These are phyloP conservation scores for Danaus plexippus DNA, from an alignment of 1,140 invertebrate species.

Conservation along the genomic window DNA sequence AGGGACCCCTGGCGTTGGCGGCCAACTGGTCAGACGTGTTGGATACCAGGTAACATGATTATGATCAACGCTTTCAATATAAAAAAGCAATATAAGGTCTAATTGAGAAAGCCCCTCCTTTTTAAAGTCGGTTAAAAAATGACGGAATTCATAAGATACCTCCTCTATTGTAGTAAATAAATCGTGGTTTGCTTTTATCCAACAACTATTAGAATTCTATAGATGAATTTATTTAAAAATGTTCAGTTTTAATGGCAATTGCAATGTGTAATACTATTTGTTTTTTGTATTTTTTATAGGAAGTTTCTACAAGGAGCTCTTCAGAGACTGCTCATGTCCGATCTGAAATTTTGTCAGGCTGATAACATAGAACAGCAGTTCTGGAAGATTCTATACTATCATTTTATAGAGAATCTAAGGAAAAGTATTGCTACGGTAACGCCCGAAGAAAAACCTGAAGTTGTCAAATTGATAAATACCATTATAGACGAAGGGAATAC, in stretches of 20 bases:
- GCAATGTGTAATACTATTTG: too few species aligned
- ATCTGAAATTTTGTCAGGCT: slow-evolving; percentile 89
- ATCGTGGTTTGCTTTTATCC: too few species aligned
- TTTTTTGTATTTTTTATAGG: slow-evolving; percentile 23
- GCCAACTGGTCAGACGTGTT: slow-evolving; percentile 48
- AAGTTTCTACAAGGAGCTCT: slow-evolving; percentile 79
- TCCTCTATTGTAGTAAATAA: too few species aligned
- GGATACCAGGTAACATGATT: slow-evolving; percentile 42
- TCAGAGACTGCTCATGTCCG: slow-evolving; percentile 81
- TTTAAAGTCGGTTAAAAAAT: too few species aligned
- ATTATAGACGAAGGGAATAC: slow-evolving; percentile 86
- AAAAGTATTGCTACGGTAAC: slow-evolving; percentile 75
- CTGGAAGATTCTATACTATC: slow-evolving; percentile 94
- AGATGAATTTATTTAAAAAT: too few species aligned
- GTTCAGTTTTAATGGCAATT: too few species aligned
- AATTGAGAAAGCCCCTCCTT: too few species aligned
- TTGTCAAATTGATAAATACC: slow-evolving; percentile 78
- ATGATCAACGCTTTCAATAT: slow-evolving; percentile 5
- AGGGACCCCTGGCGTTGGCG: slow-evolving; percentile 40
- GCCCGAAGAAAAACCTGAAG: slow-evolving; percentile 72
- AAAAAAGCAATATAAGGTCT: background rate
- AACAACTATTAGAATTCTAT: too few species aligned
- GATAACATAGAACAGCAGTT: slow-evolving; percentile 92
- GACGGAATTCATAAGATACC: too few species aligned
- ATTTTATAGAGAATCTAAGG: slow-evolving; percentile 87